phyloP scores from a whole-genome alignment of 2,113 vertebrate genomes.

The Lamprotornis superbus region DNA sequence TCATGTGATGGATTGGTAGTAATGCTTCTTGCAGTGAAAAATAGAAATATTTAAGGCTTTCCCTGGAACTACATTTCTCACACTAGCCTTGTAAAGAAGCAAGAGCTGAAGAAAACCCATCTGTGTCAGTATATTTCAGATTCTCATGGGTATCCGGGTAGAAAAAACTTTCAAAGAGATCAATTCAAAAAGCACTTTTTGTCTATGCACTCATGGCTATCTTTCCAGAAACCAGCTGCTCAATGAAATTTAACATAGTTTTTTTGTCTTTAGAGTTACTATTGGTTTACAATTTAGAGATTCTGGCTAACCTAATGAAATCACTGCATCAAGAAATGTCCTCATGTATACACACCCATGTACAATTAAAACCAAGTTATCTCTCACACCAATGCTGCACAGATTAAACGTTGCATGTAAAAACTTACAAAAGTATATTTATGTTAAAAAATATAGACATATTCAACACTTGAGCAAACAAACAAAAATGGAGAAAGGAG shows the following conservation, averaged over 20 bases:
- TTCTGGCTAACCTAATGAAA: not conserved
- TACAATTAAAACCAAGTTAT: not conserved
- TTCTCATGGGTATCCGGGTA: not conserved
- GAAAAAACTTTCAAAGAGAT: not conserved
- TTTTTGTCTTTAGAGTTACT: not conserved
- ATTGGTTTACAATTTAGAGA: not conserved
- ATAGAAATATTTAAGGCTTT: constrained; percentile 11
- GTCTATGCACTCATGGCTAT: not conserved
- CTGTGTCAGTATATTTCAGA: constrained; percentile 20
- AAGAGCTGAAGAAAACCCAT: constrained; percentile 7
- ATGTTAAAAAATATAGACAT: not conserved
- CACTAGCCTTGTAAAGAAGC: not conserved
- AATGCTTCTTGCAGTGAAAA: constrained; percentile 12
- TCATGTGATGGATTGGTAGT: not conserved
- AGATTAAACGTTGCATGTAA: not conserved
- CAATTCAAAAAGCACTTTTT: not conserved
- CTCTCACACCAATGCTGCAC: not conserved
- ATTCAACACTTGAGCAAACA: not conserved
- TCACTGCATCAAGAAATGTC: not conserved
- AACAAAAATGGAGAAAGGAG: not conserved
- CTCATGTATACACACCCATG: not conserved
- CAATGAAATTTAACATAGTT: not conserved
- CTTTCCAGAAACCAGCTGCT: not conserved
- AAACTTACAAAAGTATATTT: not conserved
- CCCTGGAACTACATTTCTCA: not conserved